These are phyloP conservation scores for Rhinoptilus africanus DNA, from an alignment of 2,113 vertebrate species.

Conservation along the genomic window DNA sequence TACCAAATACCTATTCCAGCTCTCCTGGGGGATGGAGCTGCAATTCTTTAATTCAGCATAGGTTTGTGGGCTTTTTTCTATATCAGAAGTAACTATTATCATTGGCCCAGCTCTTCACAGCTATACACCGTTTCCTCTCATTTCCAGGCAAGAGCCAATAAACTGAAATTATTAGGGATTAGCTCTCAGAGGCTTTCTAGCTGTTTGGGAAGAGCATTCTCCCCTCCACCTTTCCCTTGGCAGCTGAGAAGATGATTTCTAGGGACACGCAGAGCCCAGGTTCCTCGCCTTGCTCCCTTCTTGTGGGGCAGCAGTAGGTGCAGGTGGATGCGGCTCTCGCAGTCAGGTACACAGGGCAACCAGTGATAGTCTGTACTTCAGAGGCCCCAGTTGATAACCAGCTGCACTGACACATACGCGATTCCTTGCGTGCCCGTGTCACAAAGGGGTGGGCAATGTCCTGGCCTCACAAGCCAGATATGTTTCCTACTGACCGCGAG, in stretches of 20 bases:
- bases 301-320: neutral
- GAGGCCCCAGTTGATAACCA: neutral
- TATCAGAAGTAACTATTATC: neutral
- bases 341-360: neutral
- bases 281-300: neutral
- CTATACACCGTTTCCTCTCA: neutral
- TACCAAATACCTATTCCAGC: neutral
- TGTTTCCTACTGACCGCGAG: rapidly evolving
- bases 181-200: neutral
- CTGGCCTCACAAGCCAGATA: neutral
- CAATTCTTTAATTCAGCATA: neutral
- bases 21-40: neutral
- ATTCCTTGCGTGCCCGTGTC: rapidly evolving
- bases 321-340: neutral
- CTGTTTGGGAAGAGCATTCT: neutral
- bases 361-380: neutral
- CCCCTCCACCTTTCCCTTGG: neutral
- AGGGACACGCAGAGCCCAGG: neutral
- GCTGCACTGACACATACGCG: neutral
- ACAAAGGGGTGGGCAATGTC: neutral
- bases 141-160: neutral
- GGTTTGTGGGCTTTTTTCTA: neutral
- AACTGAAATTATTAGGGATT: neutral
- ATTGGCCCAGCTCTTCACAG: neutral
- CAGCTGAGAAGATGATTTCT: neutral